phyloP scores from a whole-genome alignment of 64 coral and sea anemone species.

The Catalaphyllia jardinei region DNA sequence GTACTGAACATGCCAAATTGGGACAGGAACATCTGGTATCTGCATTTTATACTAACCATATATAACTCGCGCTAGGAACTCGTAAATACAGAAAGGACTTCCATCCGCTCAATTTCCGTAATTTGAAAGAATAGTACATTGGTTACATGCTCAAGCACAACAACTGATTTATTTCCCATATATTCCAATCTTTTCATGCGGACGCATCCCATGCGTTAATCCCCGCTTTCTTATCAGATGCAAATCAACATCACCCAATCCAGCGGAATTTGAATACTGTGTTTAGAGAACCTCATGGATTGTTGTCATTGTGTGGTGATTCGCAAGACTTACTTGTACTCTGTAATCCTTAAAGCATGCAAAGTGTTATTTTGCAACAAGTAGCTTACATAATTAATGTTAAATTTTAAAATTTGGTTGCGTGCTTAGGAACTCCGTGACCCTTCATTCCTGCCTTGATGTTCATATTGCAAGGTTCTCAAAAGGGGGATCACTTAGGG shows the following conservation, averaged over 20 bases:
- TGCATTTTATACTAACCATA: conserved; percentile 13
- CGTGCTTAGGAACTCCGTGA: background rate
- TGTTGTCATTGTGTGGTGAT: background rate
- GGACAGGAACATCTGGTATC: conserved; percentile 32
- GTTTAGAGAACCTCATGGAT: conserved; percentile 13
- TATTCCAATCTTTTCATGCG: background rate
- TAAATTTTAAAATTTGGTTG: background rate
- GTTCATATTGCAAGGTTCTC: background rate
- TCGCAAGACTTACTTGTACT: background rate
- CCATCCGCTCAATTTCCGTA: conserved; percentile 27
- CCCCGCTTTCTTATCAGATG: conserved; percentile 32
- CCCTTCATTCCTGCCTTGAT: too few relatives aligned
- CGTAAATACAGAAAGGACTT: background rate
- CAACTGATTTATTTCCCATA: background rate
- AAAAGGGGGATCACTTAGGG: background rate
- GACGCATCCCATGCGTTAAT: conserved; percentile 2
- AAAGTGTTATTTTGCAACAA: background rate
- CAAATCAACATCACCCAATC: conserved; percentile 25
- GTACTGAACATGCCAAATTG: conserved; percentile 15
- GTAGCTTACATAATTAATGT: background rate
- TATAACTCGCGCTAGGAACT: background rate
- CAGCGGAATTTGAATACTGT: conserved; percentile 1
- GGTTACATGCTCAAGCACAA: background rate
- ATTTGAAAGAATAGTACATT: background rate
- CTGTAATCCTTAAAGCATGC: background rate